Evolutionary conservation across 2,888 invertebrate species (phyloP).

Genomic region (Heliconius sara): DNA sequence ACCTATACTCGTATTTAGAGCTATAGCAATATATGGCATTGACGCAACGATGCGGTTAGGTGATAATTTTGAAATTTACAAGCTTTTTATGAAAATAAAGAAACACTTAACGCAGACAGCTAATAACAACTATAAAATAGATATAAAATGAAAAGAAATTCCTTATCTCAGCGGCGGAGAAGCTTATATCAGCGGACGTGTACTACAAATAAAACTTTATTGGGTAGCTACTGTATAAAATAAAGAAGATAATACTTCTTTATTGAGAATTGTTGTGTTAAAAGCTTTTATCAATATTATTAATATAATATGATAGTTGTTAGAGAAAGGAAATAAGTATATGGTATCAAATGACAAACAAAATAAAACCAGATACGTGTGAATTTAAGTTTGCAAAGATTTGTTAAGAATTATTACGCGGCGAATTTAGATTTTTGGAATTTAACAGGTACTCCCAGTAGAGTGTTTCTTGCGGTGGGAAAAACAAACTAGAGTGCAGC

Average conservation of each 20-base stretch:
- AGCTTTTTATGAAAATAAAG: background rate
- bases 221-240: conserved; percentile 2
- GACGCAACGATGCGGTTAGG: background rate
- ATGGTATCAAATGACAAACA: too few relatives aligned
- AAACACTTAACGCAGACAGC: background rate
- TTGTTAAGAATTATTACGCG: too few relatives aligned
- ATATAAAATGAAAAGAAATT: conserved; percentile 15
- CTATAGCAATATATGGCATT: background rate
- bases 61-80: background rate
- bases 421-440: too few relatives aligned
- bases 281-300: conserved; percentile 1
- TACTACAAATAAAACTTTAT: conserved; percentile 22
- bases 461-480: too few relatives aligned
- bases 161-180: too few relatives aligned
- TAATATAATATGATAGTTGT: background rate
- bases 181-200: conserved; percentile 5
- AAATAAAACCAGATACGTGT: too few relatives aligned
- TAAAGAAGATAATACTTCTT: background rate
- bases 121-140: background rate
- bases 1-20: background rate
- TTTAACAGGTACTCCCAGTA: too few relatives aligned
- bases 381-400: too few relatives aligned
- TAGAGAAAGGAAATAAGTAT: background rate
- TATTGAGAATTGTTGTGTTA: background rate
- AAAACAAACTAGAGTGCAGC: background rate